phyloP scores from a whole-genome alignment of 2,888 invertebrate species.

The Lottia scabra region DNA sequence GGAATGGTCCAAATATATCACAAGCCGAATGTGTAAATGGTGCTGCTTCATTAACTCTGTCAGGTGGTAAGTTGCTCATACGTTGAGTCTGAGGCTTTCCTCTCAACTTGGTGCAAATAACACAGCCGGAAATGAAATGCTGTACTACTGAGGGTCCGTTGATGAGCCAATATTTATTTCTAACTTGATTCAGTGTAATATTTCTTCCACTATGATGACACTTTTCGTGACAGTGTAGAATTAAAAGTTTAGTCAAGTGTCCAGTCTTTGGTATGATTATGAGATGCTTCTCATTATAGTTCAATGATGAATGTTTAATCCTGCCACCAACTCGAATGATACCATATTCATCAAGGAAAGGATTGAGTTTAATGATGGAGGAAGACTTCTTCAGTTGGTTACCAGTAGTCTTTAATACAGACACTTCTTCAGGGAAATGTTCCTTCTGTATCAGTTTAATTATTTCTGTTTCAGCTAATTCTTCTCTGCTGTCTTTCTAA shows the following conservation, averaged over 20 bases:
- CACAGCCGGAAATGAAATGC: not conserved
- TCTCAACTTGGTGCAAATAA: not conserved
- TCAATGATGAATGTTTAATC: not conserved
- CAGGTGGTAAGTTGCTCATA: conserved; percentile 14
- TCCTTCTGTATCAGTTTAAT: not conserved
- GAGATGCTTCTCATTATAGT: conserved; percentile 28
- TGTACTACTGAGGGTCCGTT: not conserved
- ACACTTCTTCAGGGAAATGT: not conserved
- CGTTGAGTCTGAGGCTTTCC: conserved; percentile 10
- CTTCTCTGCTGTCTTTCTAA: not conserved
- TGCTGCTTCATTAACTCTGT: conserved; percentile 6
- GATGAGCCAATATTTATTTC: not conserved
- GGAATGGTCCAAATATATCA: conserved; percentile 15
- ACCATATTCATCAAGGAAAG: not conserved
- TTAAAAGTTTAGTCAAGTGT: conserved; percentile 27
- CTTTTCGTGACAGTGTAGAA: not conserved
- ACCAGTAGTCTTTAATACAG: not conserved
- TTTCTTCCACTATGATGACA: not conserved
- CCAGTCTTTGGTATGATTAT: conserved; percentile 30
- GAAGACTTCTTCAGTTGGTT: not conserved
- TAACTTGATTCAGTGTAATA: not conserved
- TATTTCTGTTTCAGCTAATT: not conserved
- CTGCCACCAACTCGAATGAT: not conserved
- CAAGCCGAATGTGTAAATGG: conserved; percentile 19
- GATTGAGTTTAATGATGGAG: not conserved